Percentiles rank a stretch among this genome's conserved stretches.
Conservation (phyloP, 2,113 vertebrate genomes). For the Sinocyclocheilus maitianheensis region DNA sequence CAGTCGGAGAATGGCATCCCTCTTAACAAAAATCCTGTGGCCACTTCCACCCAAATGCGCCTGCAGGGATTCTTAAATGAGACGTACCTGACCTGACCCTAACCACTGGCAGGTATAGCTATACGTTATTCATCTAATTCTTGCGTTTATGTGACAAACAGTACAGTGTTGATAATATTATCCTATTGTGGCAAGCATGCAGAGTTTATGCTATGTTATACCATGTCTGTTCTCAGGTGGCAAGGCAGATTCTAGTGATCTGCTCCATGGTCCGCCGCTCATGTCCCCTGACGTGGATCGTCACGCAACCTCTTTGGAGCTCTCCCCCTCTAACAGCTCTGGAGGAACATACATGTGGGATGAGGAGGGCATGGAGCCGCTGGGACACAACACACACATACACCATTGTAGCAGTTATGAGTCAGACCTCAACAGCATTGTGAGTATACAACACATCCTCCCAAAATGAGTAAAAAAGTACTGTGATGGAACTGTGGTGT, state of each 20-base stretch:
- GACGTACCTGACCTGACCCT: no score
- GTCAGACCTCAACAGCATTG: constrained; percentile 94
- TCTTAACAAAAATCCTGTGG: constrained; percentile 54
- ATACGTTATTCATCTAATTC: background rate
- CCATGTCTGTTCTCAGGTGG: background rate
- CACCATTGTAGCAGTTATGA: constrained; percentile 88
- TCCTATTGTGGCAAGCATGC: background rate
- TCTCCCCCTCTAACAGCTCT: constrained; percentile 95
- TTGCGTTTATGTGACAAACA: background rate
- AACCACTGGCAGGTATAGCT: constrained; percentile 65
- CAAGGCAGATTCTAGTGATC: constrained; percentile 2
- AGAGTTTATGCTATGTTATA: background rate
- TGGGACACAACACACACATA: constrained; percentile 76
- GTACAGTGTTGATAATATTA: background rate
- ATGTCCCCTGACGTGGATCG: constrained; percentile 16
- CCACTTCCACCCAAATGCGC: constrained; percentile 40
- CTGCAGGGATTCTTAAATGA: constrained; percentile 60
- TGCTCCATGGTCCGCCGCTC: background rate
- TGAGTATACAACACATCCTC: constrained; percentile 64
- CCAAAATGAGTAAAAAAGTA: no score
- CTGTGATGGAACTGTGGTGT: no score
- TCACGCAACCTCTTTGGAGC: constrained; percentile 80
- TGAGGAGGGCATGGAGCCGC: constrained; percentile 78
- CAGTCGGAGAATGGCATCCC: constrained; percentile 59
- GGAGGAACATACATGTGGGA: constrained; percentile 93